Evolutionary conservation across 2,113 vertebrate species (phyloP), one percentile per base, ranked within the genome.

Genomic region (Ceyx cyanopectus): DNA sequence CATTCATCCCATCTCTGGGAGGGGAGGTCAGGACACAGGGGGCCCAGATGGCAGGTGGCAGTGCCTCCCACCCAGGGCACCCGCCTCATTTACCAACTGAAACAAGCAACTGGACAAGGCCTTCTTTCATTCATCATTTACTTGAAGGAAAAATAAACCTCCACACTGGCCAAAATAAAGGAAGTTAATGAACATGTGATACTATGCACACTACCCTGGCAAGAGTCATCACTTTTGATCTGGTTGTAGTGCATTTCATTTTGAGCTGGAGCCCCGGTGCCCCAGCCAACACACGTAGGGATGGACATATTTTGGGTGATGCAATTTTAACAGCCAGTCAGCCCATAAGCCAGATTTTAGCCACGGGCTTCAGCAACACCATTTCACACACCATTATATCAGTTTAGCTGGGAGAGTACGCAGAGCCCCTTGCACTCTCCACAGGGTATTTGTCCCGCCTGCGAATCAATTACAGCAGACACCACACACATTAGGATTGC

Each of bases 401-500:
- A 66, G 86, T 91, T 73, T 94, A 93, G 92, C 66, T 15, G 21
- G 93, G 95, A 96, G 86, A 91, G 89, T 10, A 87, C 62, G 30
- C 81, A 90, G 93, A 96, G 94, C 90, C 96, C 87, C 87, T 86
- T 5, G 7, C 2, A 17, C 94, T 93, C 93, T 95, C 95, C 80
- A 14, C 92, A 5, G 56, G 92, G 95, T 77, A 93, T 97, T 95
- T 96, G 95, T 97, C 96, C 96, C 95, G 92, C 96, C 81, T 90
- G 95, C 21, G 34, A 97, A 97, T 97, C 95, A 97, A 96, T 98
- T 97, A 97, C 93, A 91, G 95, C 78, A 93, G 96, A 95, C 96
- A 95, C 82, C 16, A 12, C 26, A 40, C 76, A 67, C 95, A 92
- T 96, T 96, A 96, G 87, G 96, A 92, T 91, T 90, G 92, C 83